Conservation (phyloP, 2,797 vertebrate species). For the Paratrypauchen microcephalus region DNA sequence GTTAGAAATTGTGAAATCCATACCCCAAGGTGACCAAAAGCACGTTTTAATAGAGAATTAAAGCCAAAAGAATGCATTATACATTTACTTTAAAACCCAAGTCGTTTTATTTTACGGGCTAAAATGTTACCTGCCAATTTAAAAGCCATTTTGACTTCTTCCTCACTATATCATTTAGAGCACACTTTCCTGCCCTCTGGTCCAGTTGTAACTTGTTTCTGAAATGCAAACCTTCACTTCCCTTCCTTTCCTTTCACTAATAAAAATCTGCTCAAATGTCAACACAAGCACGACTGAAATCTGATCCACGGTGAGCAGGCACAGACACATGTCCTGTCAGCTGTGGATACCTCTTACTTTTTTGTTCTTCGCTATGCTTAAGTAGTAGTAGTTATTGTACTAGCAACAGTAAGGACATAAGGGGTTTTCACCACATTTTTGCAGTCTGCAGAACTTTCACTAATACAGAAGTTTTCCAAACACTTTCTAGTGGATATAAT, state of each 20-base stretch:
- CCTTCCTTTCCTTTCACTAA: neutral
- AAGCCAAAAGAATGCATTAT: too few relatives aligned
- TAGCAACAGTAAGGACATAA: too few relatives aligned
- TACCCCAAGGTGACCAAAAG: too few relatives aligned
- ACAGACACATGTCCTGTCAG: neutral
- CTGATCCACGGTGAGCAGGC: neutral
- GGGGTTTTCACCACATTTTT: too few relatives aligned
- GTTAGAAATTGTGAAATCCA: too few relatives aligned
- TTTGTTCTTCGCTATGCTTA: too few relatives aligned
- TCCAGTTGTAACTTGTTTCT: neutral
- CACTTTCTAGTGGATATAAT: too few relatives aligned
- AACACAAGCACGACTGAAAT: constrained; percentile 1
- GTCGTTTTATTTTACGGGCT: neutral
- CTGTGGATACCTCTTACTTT: neutral
- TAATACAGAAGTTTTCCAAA: too few relatives aligned
- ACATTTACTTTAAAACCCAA: neutral
- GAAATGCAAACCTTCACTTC: neutral
- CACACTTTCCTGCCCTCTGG: neutral
- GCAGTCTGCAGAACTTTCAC: too few relatives aligned
- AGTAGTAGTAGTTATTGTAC: too few relatives aligned
- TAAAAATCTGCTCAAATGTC: neutral
- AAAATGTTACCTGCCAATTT: neutral
- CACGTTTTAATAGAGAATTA: too few relatives aligned
- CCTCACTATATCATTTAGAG: neutral
- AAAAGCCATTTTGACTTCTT: neutral